A percentile compares a stretch with the other conserved stretches of the same genome.
Conservation (phyloP, 2,113 vertebrate genomes). For the Emydura subglobosa region DNA sequence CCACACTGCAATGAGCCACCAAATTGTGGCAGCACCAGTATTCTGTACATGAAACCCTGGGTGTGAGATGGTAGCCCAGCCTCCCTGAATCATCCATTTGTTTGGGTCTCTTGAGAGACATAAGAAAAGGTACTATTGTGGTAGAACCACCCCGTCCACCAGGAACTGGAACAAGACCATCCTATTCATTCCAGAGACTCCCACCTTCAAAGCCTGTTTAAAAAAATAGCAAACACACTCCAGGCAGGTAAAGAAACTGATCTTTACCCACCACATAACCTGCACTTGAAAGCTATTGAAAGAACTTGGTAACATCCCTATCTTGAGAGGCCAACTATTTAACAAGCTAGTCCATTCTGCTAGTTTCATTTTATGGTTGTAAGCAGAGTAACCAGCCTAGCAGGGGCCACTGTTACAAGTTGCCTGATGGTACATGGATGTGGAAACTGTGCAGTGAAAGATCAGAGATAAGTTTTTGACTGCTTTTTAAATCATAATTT, state of each 20-base stretch:
- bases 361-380: not conserved
- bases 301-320: not conserved
- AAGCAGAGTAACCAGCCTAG: not conserved
- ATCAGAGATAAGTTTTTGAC: not conserved
- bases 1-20: rapidly evolving
- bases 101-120: not conserved
- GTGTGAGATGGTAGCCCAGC: not conserved
- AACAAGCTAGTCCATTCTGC: not conserved
- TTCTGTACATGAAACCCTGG: not conserved
- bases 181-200: not conserved
- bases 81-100: not conserved
- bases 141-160: not conserved
- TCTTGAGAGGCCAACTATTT: not conserved
- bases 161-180: not conserved
- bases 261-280: not conserved
- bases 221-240: not conserved
- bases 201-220: not conserved
- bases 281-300: not conserved
- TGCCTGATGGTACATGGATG: rapidly evolving
- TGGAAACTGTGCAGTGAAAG: not conserved
- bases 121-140: not conserved
- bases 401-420: not conserved
- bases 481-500: too few relatives aligned
- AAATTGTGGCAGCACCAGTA: not conserved
- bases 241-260: not conserved